Percentiles rank a stretch among this genome's conserved stretches.
These are phyloP conservation scores for Sesia bembeciformis DNA, from an alignment of 2,888 invertebrate genomes.

Conservation along the genomic window DNA sequence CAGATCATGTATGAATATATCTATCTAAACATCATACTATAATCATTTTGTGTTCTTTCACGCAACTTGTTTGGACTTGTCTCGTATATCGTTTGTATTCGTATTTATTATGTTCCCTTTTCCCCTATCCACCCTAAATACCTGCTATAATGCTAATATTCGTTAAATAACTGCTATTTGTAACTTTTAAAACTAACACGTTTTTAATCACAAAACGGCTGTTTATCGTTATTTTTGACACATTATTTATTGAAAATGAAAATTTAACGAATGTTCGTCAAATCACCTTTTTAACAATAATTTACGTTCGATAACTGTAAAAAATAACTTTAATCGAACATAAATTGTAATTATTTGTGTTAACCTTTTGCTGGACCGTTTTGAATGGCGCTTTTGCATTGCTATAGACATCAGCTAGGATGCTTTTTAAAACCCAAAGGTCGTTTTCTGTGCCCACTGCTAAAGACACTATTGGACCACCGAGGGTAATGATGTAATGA, in stretches of 20 bases:
- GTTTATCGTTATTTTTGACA: too few relatives aligned
- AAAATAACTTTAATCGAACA: too few relatives aligned
- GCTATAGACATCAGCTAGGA: slow-evolving; percentile 76
- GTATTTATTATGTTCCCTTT: not conserved
- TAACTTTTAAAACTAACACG: not conserved
- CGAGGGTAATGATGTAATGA: slow-evolving; percentile 43
- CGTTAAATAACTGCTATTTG: not conserved
- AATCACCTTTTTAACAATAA: too few relatives aligned
- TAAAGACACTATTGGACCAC: slow-evolving; percentile 78
- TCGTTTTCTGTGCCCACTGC: slow-evolving; percentile 95
- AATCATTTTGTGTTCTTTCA: slow-evolving; percentile 29
- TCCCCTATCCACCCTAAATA: not conserved
- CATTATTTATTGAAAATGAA: too few relatives aligned
- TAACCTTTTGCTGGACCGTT: not conserved
- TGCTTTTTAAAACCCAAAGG: slow-evolving; percentile 93
- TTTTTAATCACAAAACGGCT: not conserved
- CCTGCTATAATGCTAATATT: not conserved
- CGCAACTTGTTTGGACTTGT: slow-evolving; percentile 51
- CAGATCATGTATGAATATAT: not conserved
- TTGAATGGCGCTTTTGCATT: slow-evolving; percentile 9
- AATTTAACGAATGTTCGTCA: too few relatives aligned
- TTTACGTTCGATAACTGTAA: too few relatives aligned
- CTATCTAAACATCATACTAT: not conserved
- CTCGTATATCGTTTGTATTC: slow-evolving; percentile 55
- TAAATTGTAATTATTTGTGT: not conserved